Evolutionary conservation across 2,797 vertebrate genomes (phyloP), one percentile per base, ranked within the genome.

Genomic region (Peromyscus melanophrys): DNA sequence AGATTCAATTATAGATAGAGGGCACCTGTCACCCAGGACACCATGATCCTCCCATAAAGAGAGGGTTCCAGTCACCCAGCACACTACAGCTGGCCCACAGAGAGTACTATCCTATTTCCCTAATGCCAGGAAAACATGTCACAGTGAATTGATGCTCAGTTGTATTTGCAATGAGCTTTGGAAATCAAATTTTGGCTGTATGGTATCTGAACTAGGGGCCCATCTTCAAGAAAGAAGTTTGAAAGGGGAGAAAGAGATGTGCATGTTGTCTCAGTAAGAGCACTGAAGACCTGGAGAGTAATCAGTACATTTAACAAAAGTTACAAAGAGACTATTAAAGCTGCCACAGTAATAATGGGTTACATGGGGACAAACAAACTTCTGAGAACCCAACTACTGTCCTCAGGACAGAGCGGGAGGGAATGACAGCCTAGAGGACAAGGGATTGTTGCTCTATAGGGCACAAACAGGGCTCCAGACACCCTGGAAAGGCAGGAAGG

Each of bases 381-480:
- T 37, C 5, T 11, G 17, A 71, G 7, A 86, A 2, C 7, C 4
- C 21, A 11, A 27, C 0, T 0, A 0, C 69, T 25, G 29, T 17
- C 19, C 25, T 75, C 6, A 10, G 5, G 40, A 63, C 8, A 27
- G 17, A 34, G 11, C 10, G 13, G 29, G 3, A 25, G 4, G 29
- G 27, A 13, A 1, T n/a, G 29, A 21, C 0, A 0, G 6, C 7
- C 14, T 19, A 49, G 34, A 37, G 4, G 4, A 12, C 3, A 25
- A 1, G 16, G 7, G 17, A 17, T 17, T 7, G 2, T n/a, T 69
- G 21, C 37, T 67, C 4, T 21, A 49, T 4, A 67, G 49, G 7
- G 17, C 34, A 27, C 46, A 27, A 34, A n/a, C 12, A 87, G 65
- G n/a, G 12, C n/a, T 87, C 11, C n/a, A 87, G 69, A 19, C 11